phyloP scores from a whole-genome alignment of 1,140 invertebrate species.

The Nephotettix cincticeps region DNA sequence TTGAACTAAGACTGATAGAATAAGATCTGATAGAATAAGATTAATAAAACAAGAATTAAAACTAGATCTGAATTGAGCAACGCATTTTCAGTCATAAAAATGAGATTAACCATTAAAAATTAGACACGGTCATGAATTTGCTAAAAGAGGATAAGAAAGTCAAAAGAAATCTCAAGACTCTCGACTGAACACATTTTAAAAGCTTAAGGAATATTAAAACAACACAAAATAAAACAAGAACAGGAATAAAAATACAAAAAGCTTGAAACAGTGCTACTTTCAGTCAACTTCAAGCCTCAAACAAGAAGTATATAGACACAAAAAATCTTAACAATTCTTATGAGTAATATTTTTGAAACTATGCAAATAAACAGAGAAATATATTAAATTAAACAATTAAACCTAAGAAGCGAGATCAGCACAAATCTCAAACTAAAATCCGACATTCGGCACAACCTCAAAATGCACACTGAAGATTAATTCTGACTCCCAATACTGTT shows the following conservation, averaged over 20 bases:
- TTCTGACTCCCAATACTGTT: too few species aligned
- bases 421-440: too few species aligned
- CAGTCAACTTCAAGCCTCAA: background rate
- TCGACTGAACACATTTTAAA: background rate
- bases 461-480: too few species aligned
- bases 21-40: too few species aligned
- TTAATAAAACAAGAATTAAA: too few species aligned
- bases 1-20: too few species aligned
- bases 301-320: background rate
- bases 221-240: background rate
- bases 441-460: too few species aligned
- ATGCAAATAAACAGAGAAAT: too few species aligned
- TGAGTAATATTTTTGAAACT: too few species aligned
- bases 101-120: background rate
- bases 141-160: background rate
- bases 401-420: too few species aligned
- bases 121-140: background rate
- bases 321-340: too few species aligned
- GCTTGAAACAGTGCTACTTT: background rate
- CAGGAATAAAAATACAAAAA: conserved; percentile 13
- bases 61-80: conserved; percentile 9
- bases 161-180: background rate
- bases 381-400: too few species aligned
- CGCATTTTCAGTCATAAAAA: conserved; percentile 4
- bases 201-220: background rate